phyloP scores from a whole-genome alignment of 2,888 invertebrate species.

The Dicranocentrus wangi region DNA sequence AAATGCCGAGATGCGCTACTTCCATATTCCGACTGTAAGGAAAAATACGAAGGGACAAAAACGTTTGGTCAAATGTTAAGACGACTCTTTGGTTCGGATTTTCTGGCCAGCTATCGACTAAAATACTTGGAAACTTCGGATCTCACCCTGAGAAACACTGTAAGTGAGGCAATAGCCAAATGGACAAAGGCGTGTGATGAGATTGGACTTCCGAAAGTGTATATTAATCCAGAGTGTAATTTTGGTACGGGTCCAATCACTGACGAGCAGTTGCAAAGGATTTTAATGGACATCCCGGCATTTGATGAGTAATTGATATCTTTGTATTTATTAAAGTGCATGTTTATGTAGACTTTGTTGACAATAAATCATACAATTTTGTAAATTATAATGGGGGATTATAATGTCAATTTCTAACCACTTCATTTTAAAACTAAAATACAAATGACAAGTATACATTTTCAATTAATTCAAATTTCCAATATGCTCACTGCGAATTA shows the following conservation, averaged over 20 bases:
- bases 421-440: no score
- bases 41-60: constrained; percentile 2
- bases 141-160: background rate
- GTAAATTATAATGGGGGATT: no score
- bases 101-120: background rate
- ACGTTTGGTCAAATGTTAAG: constrained; percentile 21
- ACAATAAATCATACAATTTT: no score
- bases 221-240: constrained; percentile 13
- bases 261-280: constrained; percentile 15
- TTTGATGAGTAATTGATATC: no score
- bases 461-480: no score
- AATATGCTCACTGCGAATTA: no score
- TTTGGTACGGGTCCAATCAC: background rate
- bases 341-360: no score
- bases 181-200: constrained; percentile 20
- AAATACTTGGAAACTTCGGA: constrained; percentile 13
- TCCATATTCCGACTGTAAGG: background rate
- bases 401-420: no score
- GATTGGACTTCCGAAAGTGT: constrained; percentile 1
- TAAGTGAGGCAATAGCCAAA: background rate
- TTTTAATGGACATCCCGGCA: constrained; percentile 32
- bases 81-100: constrained; percentile 15
- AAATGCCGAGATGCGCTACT: constrained; percentile 1
- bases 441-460: no score
- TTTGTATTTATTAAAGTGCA: no score